Conservation (phyloP, 2,113 vertebrate species). For the Myrmecophaga tridactyla region DNA sequence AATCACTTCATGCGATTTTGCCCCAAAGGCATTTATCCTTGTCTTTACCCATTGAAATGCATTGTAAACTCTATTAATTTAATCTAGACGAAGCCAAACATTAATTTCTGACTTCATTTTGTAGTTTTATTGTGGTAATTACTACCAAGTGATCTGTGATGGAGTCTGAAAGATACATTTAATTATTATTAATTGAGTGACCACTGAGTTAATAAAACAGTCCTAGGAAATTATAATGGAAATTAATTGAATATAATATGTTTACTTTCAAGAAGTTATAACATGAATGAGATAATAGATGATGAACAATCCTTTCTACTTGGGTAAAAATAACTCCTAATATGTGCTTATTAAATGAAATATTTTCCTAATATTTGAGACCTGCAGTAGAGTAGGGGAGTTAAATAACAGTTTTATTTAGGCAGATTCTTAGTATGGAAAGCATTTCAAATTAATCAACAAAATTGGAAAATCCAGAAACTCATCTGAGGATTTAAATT, state of each 20-base stretch:
- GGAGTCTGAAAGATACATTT: constrained; percentile 46
- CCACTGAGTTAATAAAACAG: constrained; percentile 42
- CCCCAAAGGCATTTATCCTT: constrained; percentile 56
- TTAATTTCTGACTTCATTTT: constrained; percentile 53
- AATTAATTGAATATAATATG: constrained; percentile 39
- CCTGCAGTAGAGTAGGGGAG: background rate
- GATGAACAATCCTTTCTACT: background rate
- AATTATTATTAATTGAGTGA: constrained; percentile 69
- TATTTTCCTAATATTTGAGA: constrained; percentile 47
- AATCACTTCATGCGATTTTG: constrained; percentile 31
- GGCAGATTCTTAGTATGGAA: constrained; percentile 26
- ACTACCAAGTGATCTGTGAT: constrained; percentile 54
- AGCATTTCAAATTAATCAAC: constrained; percentile 48
- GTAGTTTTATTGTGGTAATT: constrained; percentile 36
- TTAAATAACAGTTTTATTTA: constrained; percentile 33
- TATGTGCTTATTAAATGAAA: constrained; percentile 46
- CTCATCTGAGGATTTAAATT: constrained; percentile 40
- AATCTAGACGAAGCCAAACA: constrained; percentile 54
- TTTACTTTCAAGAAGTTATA: constrained; percentile 34
- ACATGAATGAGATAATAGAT: constrained; percentile 2
- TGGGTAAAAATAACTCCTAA: constrained; percentile 27
- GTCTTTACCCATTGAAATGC: constrained; percentile 19
- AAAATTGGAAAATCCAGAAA: constrained; percentile 15
- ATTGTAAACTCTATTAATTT: constrained; percentile 51
- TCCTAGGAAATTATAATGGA: constrained; percentile 35